Percentiles rank a stretch among this genome's conserved stretches.
Conservation (phyloP, 2,888 invertebrate genomes). For the Tillus elongatus region DNA sequence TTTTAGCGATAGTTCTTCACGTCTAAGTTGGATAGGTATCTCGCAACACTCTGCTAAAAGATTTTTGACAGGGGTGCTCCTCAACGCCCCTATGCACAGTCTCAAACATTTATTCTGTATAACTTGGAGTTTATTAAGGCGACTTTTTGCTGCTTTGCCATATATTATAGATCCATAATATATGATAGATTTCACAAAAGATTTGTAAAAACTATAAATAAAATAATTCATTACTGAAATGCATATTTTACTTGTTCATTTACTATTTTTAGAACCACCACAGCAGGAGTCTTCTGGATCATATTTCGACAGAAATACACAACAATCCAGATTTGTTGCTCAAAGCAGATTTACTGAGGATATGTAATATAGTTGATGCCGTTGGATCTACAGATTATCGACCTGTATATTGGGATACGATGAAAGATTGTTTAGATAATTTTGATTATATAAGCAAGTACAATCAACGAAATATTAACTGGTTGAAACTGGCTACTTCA, state of each 20-base stretch:
- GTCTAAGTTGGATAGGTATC: too few relatives aligned
- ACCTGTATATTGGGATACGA: constrained; percentile 48
- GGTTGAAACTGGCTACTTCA: constrained; percentile 48
- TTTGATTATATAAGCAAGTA: constrained; percentile 17
- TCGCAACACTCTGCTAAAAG: too few relatives aligned
- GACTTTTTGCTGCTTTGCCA: constrained; percentile 4
- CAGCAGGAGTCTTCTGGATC: constrained; percentile 49
- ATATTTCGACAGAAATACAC: constrained; percentile 45
- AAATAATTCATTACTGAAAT: neutral
- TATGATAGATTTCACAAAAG: too few relatives aligned
- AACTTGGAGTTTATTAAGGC: too few relatives aligned
- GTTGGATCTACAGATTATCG: constrained; percentile 51
- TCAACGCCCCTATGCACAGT: too few relatives aligned
- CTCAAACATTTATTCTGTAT: too few relatives aligned
- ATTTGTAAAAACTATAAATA: too few relatives aligned
- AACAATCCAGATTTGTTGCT: constrained; percentile 39
- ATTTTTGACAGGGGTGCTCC: too few relatives aligned
- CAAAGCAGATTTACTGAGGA: constrained; percentile 37
- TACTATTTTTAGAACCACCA: constrained; percentile 48
- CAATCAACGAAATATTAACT: constrained; percentile 38
- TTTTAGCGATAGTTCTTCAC: too few relatives aligned
- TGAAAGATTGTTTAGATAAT: constrained; percentile 34
- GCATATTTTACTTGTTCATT: neutral
- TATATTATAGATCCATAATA: too few relatives aligned
- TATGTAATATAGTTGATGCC: constrained; percentile 47